Percentiles rank a stretch among this genome's conserved stretches.
Conservation (phyloP, 2,113 vertebrate genomes). For the Muscicapa adusta region DNA sequence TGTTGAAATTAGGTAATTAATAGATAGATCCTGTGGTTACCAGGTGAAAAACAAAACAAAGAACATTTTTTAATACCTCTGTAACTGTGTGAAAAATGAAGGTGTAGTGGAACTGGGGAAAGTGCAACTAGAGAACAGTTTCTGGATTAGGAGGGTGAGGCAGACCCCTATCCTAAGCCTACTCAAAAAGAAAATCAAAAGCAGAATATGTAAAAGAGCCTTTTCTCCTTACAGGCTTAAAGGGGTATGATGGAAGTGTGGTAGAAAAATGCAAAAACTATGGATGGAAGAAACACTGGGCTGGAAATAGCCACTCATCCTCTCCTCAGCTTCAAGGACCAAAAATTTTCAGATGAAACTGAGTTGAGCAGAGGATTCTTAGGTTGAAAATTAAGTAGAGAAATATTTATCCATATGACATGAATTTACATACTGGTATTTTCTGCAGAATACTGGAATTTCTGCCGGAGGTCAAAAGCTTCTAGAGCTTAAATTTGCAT, state of each 20-base stretch:
- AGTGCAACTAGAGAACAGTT: background rate
- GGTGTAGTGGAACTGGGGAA: background rate
- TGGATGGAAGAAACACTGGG: background rate
- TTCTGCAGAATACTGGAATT: background rate
- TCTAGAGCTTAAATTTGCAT: background rate
- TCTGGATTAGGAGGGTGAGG: background rate
- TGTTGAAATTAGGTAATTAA: background rate
- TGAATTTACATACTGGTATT: background rate
- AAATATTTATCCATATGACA: background rate
- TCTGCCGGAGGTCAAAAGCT: background rate
- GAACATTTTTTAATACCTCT: background rate
- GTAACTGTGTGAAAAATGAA: background rate
- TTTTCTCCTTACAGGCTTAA: background rate
- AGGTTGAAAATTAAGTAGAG: background rate
- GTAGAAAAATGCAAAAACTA: background rate
- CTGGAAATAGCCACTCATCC: background rate
- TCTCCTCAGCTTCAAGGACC: background rate
- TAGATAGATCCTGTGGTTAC: background rate
- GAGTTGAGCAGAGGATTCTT: rapidly evolving
- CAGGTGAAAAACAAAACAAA: background rate
- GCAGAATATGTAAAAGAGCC: background rate
- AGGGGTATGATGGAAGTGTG: background rate
- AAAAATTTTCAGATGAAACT: background rate
- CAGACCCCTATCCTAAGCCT: background rate
- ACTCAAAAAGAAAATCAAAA: background rate